phyloP scores from a whole-genome alignment of 2,113 vertebrate genomes.

The Numida meleagris region DNA sequence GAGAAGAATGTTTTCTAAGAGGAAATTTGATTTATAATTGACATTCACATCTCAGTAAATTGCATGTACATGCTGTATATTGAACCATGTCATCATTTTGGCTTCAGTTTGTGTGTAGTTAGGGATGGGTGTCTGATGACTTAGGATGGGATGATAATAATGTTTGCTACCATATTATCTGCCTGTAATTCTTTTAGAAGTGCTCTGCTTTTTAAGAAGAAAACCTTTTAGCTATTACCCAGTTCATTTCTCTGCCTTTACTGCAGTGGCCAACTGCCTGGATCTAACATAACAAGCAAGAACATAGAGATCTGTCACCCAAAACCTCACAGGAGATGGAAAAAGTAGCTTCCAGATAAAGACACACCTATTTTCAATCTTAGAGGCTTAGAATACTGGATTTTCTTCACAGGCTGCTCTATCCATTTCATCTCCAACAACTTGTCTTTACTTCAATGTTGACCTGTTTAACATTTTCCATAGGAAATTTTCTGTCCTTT shows the following conservation, averaged over 20 bases:
- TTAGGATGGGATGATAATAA: not conserved
- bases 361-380: not conserved
- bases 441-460: not conserved
- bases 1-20: not conserved
- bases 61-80: rapidly evolving
- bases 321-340: not conserved
- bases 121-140: not conserved
- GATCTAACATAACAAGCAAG: not conserved
- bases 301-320: not conserved
- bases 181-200: not conserved
- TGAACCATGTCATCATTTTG: not conserved
- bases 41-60: not conserved
- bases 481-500: not conserved
- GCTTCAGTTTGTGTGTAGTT: too few species aligned
- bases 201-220: not conserved
- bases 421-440: not conserved
- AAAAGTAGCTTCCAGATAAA: not conserved
- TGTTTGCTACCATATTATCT: not conserved
- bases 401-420: not conserved
- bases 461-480: not conserved
- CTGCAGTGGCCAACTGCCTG: not conserved
- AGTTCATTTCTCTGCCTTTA: not conserved
- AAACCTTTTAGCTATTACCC: not conserved
- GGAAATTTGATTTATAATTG: not conserved
- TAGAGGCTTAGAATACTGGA: not conserved